These are phyloP conservation scores for Illadopsis cleaveri DNA, from an alignment of 2,113 vertebrate species.

Conservation along the genomic window DNA sequence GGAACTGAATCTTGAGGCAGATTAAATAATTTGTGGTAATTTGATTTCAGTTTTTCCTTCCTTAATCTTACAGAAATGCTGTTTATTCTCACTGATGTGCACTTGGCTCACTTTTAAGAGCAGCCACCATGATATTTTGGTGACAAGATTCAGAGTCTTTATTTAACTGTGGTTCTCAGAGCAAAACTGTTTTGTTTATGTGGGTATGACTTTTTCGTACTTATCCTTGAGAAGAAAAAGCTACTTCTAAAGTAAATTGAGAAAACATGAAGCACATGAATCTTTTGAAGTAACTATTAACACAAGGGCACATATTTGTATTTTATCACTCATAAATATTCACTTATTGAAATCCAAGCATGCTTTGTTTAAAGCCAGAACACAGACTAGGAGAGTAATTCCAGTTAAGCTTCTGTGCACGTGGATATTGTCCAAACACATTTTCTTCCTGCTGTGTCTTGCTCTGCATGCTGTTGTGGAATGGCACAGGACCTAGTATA, in stretches of 20 bases:
- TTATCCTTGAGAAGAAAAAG: not conserved
- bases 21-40: not conserved
- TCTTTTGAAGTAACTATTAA: not conserved
- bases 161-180: not conserved
- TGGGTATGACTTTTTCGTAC: not conserved
- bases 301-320: not conserved
- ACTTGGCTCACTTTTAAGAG: not conserved
- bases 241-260: not conserved
- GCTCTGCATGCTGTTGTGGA: not conserved
- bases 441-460: slow-evolving; percentile 52
- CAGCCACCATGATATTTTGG: not conserved
- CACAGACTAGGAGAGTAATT: not conserved
- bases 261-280: not conserved
- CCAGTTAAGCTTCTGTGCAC: not conserved
- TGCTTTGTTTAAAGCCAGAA: slow-evolving; percentile 12
- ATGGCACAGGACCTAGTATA: not conserved
- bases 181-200: not conserved
- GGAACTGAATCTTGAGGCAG: not conserved
- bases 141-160: not conserved
- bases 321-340: slow-evolving; percentile 8
- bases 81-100: not conserved
- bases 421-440: slow-evolving; percentile 48
- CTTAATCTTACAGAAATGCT: not conserved
- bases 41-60: not conserved
- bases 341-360: not conserved